Evolutionary conservation across 2,797 vertebrate species (phyloP).

Genomic region (Aeoliscus strigatus): DNA sequence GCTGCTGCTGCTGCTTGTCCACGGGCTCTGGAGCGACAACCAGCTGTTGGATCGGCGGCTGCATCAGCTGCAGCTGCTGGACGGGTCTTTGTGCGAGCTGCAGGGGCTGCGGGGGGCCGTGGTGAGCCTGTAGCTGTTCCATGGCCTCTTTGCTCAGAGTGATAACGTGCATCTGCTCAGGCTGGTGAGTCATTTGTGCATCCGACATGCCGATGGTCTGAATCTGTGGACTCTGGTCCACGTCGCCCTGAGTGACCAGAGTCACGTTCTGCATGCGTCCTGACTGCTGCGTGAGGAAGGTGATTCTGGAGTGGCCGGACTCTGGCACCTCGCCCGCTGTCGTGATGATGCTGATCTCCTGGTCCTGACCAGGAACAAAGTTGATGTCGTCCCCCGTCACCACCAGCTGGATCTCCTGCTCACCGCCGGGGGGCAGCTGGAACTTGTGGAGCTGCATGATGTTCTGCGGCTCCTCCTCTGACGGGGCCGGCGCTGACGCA

Average conservation of each 20-base stretch:
- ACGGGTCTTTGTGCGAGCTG: slow-evolving; percentile 63
- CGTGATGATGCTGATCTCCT: slow-evolving; percentile 83
- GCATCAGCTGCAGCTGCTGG: slow-evolving; percentile 65
- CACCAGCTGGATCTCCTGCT: slow-evolving; percentile 90
- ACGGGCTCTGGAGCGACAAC: slow-evolving; percentile 35
- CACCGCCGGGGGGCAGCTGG: slow-evolving; percentile 76
- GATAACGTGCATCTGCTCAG: slow-evolving; percentile 90
- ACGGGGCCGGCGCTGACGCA: not conserved
- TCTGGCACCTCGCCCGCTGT: slow-evolving; percentile 63
- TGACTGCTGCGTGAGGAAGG: slow-evolving; percentile 79
- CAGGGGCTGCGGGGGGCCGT: slow-evolving; percentile 72
- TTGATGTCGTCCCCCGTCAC: slow-evolving; percentile 85
- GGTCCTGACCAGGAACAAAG: slow-evolving; percentile 76
- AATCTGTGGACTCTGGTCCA: slow-evolving; percentile 71
- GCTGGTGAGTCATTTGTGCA: slow-evolving; percentile 68
- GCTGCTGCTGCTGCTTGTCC: not conserved
- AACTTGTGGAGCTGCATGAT: slow-evolving; percentile 88
- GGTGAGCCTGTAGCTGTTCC: slow-evolving; percentile 84
- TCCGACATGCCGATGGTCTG: slow-evolving; percentile 72
- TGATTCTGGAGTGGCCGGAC: slow-evolving; percentile 69
- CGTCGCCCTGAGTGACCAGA: slow-evolving; percentile 75
- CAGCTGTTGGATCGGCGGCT: slow-evolving; percentile 55
- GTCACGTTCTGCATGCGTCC: slow-evolving; percentile 81
- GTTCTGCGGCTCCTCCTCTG: slow-evolving; percentile 72
- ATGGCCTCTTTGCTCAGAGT: slow-evolving; percentile 90